Evolutionary conservation across 53 echinoderm and acorn worm species (phyloP).

Genomic region (Paracentrotus lividus): DNA sequence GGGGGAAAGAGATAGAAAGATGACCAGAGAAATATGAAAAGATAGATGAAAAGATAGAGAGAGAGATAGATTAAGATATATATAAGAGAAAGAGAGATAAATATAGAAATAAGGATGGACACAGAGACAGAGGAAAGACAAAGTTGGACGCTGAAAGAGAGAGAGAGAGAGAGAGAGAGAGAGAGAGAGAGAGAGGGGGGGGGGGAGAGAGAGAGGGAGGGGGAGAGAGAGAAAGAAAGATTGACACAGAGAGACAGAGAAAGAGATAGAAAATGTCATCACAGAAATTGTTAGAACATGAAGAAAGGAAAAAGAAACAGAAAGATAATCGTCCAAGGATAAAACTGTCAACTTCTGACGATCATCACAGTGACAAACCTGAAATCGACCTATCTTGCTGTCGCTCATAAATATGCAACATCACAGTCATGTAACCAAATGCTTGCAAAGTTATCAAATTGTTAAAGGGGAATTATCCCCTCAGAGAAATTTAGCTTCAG

Average conservation of each 20-base stretch:
- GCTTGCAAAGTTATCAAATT: neutral
- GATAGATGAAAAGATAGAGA: neutral
- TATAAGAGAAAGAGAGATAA: too few relatives aligned
- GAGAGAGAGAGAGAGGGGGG: neutral
- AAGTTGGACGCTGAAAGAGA: too few relatives aligned
- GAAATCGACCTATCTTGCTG: neutral
- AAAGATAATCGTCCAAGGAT: neutral
- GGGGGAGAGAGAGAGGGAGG: neutral
- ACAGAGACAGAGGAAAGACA: too few relatives aligned
- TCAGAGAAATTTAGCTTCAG: too few relatives aligned
- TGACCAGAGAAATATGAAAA: neutral
- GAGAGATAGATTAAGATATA: too few relatives aligned
- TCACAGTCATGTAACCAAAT: neutral
- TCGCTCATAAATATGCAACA: neutral
- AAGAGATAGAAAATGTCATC: neutral
- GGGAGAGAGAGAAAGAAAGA: neutral
- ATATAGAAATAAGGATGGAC: too few relatives aligned
- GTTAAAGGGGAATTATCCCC: too few relatives aligned
- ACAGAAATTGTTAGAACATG: neutral
- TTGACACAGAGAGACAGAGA: neutral
- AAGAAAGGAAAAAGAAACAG: neutral
- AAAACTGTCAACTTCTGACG: neutral
- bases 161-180: too few relatives aligned
- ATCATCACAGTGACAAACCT: neutral
- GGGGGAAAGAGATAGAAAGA: too few relatives aligned